phyloP scores from a whole-genome alignment of 1,140 invertebrate genomes.

The Lepidostoma basale region DNA sequence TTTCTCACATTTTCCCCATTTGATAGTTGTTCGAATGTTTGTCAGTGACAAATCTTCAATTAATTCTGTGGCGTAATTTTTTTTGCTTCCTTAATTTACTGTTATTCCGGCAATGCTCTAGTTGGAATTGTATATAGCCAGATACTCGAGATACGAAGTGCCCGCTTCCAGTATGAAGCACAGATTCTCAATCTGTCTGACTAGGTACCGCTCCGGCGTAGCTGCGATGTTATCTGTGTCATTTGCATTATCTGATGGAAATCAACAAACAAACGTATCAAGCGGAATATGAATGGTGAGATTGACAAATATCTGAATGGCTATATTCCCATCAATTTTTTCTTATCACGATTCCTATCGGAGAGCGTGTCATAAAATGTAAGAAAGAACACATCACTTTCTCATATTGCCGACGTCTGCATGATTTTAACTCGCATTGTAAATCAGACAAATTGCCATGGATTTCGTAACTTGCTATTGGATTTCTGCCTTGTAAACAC shows the following conservation, averaged over 20 bases:
- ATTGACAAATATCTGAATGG: conserved; percentile 1
- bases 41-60: background rate
- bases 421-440: too few relatives aligned
- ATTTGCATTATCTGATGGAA: conserved; percentile 17
- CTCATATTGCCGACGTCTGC: too few relatives aligned
- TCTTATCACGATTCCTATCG: background rate
- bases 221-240: conserved; percentile 19
- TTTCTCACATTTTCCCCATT: conserved; percentile 5
- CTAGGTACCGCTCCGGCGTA: too few relatives aligned
- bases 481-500: too few relatives aligned
- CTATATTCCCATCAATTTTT: conserved; percentile 7
- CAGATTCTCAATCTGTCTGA: conserved; percentile 21
- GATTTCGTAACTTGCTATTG: too few relatives aligned
- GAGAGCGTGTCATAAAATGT: background rate
- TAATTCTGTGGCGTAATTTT: conserved; percentile 1
- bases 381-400: background rate
- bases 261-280: conserved; percentile 11
- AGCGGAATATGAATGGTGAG: too few relatives aligned
- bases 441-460: too few relatives aligned
- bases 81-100: conserved; percentile 5
- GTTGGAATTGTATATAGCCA: too few relatives aligned
- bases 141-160: too few relatives aligned
- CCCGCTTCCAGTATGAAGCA: background rate
- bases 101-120: too few relatives aligned
- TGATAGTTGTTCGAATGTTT: conserved; percentile 2